phyloP scores from a whole-genome alignment of 2,797 vertebrate species.

The Pseudochirops corinnae region DNA sequence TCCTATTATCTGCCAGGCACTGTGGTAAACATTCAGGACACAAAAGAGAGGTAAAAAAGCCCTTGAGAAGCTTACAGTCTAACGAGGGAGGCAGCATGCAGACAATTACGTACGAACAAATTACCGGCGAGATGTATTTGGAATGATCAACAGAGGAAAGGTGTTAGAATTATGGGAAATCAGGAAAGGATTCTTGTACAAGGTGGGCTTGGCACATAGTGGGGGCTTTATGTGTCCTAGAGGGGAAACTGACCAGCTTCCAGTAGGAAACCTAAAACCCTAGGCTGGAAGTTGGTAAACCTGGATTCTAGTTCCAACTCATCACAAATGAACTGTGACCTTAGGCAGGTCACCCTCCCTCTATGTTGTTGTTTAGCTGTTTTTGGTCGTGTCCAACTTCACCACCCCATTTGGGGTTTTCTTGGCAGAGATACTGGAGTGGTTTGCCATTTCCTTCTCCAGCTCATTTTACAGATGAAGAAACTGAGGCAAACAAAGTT shows the following conservation, averaged over 20 bases:
- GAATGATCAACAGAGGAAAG: neutral
- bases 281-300: neutral
- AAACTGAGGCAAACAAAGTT: neutral
- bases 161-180: neutral
- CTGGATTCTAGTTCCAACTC: neutral
- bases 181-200: neutral
- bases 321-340: neutral
- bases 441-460: neutral
- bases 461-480: neutral
- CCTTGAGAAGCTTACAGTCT: neutral
- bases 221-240: neutral
- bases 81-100: neutral
- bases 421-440: neutral
- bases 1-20: neutral
- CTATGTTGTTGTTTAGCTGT: neutral
- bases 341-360: neutral
- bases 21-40: neutral
- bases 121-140: neutral
- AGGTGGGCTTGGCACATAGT: neutral
- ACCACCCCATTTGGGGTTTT: neutral
- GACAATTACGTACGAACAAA: neutral
- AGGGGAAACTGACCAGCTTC: neutral
- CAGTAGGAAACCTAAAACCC: neutral
- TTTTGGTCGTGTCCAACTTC: neutral
- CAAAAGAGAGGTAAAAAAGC: neutral